phyloP scores from a whole-genome alignment of 2,888 invertebrate species.

The Allygus modestus region DNA sequence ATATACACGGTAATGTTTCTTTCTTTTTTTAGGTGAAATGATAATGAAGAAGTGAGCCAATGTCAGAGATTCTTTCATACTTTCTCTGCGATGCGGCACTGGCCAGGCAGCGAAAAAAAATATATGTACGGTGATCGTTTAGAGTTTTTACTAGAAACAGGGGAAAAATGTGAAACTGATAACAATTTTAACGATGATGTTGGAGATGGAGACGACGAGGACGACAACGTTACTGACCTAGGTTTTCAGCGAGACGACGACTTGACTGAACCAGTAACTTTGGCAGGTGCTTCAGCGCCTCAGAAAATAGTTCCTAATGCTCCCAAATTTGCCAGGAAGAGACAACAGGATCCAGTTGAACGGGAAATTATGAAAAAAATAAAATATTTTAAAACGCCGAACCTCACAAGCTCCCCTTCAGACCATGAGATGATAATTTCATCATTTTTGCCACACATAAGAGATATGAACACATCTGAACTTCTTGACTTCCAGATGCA shows the following conservation, averaged over 20 bases:
- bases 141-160: constrained; percentile 31
- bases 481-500: neutral
- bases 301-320: neutral
- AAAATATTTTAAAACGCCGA: neutral
- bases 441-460: constrained; percentile 5
- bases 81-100: constrained; percentile 2
- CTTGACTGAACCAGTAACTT: neutral
- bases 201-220: constrained; percentile 1
- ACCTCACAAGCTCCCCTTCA: neutral
- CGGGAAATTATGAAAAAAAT: constrained; percentile 8
- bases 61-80: constrained; percentile 38
- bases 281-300: neutral
- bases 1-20: neutral
- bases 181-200: constrained; percentile 23
- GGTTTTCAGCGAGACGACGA: constrained; percentile 8
- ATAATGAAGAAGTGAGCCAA: constrained; percentile 51
- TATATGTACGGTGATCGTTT: constrained; percentile 30
- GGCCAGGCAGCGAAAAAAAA: constrained; percentile 49
- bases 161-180: constrained; percentile 6
- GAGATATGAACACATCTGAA: neutral
- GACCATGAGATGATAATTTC: constrained; percentile 7
- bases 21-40: constrained; percentile 23
- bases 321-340: neutral
- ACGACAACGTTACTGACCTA: neutral
- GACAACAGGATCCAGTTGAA: constrained; percentile 7